These are phyloP conservation scores for Alces alces DNA, from an alignment of 2,113 vertebrate species.

Conservation along the genomic window DNA sequence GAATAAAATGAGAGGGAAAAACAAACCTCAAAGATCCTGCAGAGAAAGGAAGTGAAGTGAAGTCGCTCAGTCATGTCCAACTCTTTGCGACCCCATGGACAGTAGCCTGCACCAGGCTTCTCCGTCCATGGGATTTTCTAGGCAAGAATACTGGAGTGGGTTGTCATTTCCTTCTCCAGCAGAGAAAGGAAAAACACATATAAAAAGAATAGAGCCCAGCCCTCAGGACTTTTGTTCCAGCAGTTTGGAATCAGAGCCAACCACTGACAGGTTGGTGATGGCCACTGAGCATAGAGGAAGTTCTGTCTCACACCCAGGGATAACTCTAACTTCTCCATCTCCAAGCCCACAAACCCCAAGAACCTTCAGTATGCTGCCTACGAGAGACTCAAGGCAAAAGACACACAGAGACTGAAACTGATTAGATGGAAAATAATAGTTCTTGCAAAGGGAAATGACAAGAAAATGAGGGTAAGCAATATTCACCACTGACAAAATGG, in stretches of 20 bases:
- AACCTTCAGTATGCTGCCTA: background rate
- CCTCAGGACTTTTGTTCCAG: background rate
- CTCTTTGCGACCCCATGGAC: too few species aligned
- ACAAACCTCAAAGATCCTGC: background rate
- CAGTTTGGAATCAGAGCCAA: background rate
- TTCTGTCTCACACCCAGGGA: background rate
- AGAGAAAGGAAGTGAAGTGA: too few species aligned
- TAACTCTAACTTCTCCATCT: background rate
- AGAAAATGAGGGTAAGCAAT: background rate
- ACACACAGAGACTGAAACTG: background rate
- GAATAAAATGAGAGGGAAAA: background rate
- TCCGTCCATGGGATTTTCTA: too few species aligned
- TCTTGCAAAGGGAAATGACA: background rate
- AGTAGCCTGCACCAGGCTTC: too few species aligned
- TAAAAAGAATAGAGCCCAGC: background rate
- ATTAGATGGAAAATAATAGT: background rate
- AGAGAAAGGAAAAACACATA: background rate
- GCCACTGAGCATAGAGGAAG: background rate
- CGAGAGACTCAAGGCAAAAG: background rate
- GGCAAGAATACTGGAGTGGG: too few species aligned
- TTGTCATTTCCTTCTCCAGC: background rate
- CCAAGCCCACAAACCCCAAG: background rate
- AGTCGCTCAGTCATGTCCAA: too few species aligned
- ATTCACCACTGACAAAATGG: background rate
- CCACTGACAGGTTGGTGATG: too few species aligned